Base-by-base conservation (phyloP, 2,113 vertebrate species). In the Cinclus cinclus region DNA sequence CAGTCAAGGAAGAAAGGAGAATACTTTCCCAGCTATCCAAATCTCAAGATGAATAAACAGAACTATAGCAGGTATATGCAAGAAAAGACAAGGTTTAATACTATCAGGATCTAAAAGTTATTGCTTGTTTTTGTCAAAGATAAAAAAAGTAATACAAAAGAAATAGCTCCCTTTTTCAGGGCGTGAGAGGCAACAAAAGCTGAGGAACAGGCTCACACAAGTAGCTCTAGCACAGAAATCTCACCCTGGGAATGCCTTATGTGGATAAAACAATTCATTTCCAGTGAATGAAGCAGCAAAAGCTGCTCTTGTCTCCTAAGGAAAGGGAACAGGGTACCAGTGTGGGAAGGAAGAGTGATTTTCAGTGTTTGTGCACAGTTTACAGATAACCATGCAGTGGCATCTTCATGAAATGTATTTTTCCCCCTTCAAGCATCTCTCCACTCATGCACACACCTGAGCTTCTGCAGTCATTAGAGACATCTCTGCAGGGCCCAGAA, bases 391-490 rank as follows among this genome's bases (percentile, higher is more conserved):
- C 7, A 10, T 52, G 33, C 33, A 42, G 39, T 10, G 15, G 16
- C 41, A 55, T 82, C 84, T 91, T 28, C 52, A 23, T 18, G 4
- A 23, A 69, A 86, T 12, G 6, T 5, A 7, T 56, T 64, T 70
- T 28, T 2, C 13, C 24, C 12, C 19, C 21, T 68, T 69, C 53
- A 76, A 31, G 49, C 39, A 47, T 64, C 37, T 56, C 39, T 82
- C 20, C 35, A 19, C 18, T 70, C 33, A 33, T 0, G 7, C 18
- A 59, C 30, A 75, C 0, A 2, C 52, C 14, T 39, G 52, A 79
- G 11, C 7, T 83, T 67, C 82, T 71, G 21, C 64, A 65, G 60
- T 6, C 50, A 81, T 20, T 10, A n/a, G 18, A 71, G 25, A 75
- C 15, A 24, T 0, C 5, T 33, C 9, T 21, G 10, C 44, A 55